Evolutionary conservation across 1,140 invertebrate species (phyloP), one percentile per base, ranked within the genome.

Genomic region (Nylanderia fulva): DNA sequence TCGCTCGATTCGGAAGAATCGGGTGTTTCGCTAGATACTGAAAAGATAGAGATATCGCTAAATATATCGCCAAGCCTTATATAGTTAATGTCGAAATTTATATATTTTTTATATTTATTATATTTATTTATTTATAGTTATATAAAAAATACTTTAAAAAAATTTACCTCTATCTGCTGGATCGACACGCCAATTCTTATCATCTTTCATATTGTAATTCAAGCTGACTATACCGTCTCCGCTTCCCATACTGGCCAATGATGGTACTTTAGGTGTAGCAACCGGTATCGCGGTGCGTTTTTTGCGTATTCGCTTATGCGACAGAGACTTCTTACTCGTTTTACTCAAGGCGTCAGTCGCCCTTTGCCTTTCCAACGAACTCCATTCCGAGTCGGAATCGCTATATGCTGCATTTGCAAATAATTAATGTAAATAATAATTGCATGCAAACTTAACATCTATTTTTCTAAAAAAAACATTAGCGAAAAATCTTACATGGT

Each of bases 381-480:
- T 98, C 94, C 97, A 97, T 76, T 98, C 98, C 88, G 97, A 98
- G 92, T 98, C 98, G 24, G 97, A 98, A 92, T 98, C 98, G 36
- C 97, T 98, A 93, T 97, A 97, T 63, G 97, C 97, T 97, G 92
- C 58, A 9, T 21, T 69, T 36, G 8, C 7, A 18, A 13, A 80
- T 27, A 69, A 24, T 58, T 11, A 24, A 42, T 42, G 4, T 58
- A 9, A 71, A 45, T 82, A 71, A 58, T 82, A 45, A 60, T 80
- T 58, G 21, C 8, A 15, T 39, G 13, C 7, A 29, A 36, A 29
- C 7, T 15, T 24, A 63, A 24, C n/a, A n/a, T n/a, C n/a, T n/a
- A n/a, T n/a, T n/a, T n/a, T n/a, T n/a, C n/a, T n/a, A n/a, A n/a
- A n/a, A n/a, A n/a, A n/a, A n/a, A n/a, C n/a, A n/a, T n/a, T n/a